A percentile compares a stretch with the other conserved stretches of the same genome.
Conservation (phyloP, 2,113 vertebrate species). For the Gopherus flavomarginatus region DNA sequence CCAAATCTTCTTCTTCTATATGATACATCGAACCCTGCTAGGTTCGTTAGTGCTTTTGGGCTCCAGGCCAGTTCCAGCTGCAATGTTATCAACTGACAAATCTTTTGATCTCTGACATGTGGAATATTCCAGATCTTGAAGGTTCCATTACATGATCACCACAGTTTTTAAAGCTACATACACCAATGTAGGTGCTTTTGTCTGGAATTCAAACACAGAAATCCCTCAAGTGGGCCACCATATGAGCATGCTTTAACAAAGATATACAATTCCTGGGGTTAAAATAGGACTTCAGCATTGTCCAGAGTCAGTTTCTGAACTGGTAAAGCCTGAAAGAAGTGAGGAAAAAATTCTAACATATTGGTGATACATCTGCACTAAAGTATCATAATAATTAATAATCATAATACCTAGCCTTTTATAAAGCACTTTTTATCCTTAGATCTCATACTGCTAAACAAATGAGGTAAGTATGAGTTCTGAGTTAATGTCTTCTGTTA, state of each 20-base stretch:
- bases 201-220: not conserved
- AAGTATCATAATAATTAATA: not conserved
- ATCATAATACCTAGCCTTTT: not conserved
- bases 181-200: not conserved
- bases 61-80: not conserved
- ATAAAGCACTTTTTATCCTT: not conserved
- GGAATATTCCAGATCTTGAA: not conserved
- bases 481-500: not conserved
- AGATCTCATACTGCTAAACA: not conserved
- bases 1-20: not conserved
- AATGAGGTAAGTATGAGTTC: not conserved
- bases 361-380: not conserved
- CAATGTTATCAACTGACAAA: not conserved
- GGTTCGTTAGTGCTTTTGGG: not conserved
- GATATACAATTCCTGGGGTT: not conserved
- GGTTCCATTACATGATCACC: not conserved
- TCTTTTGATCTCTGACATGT: not conserved
- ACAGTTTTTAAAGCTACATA: not conserved
- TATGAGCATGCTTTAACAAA: not conserved
- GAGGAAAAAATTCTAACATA: not conserved
- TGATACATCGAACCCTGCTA: not conserved
- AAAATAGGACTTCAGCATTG: not conserved
- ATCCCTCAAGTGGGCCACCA: not conserved
- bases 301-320: not conserved
- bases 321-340: not conserved